Evolutionary conservation across 2,113 vertebrate species (phyloP).

Genomic region (Rhombomys opimus): DNA sequence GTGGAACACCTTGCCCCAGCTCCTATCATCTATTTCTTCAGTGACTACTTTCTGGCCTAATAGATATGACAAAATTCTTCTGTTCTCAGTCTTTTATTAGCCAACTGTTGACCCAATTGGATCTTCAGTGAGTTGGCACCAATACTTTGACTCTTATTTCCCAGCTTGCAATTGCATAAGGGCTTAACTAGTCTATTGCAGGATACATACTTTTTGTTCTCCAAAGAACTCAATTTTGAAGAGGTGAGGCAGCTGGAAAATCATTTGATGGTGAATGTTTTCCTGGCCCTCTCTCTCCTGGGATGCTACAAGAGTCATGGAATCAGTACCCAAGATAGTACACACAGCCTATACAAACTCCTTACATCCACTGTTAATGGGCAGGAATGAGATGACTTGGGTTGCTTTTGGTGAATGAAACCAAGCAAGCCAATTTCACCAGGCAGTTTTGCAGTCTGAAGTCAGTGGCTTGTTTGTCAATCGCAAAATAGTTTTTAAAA

Average conservation of each 20-base stretch:
- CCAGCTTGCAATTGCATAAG: slow-evolving; percentile 14
- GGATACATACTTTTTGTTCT: slow-evolving; percentile 47
- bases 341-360: not conserved
- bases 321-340: not conserved
- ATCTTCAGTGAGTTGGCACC: slow-evolving; percentile 57
- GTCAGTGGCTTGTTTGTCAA: slow-evolving; percentile 45
- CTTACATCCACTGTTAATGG: slow-evolving; percentile 23
- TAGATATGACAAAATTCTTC: slow-evolving; percentile 12
- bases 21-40: slow-evolving; percentile 38
- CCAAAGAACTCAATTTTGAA: slow-evolving; percentile 34
- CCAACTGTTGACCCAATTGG: slow-evolving; percentile 7
- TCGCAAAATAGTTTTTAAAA: not conserved
- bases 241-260: not conserved
- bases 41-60: slow-evolving; percentile 38
- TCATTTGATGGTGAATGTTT: slow-evolving; percentile 8
- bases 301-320: slow-evolving; percentile 22
- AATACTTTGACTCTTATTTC: slow-evolving; percentile 31
- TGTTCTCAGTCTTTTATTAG: not conserved
- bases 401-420: slow-evolving; percentile 58
- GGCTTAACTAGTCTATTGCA: not conserved
- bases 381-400: slow-evolving; percentile 35
- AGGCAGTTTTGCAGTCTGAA: slow-evolving; percentile 54
- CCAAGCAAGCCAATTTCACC: slow-evolving; percentile 53
- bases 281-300: slow-evolving; percentile 44
- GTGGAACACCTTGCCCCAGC: not conserved